These are phyloP conservation scores for Muricea muricata DNA, from an alignment of 92 coral and sea anemone species.

Conservation along the genomic window DNA sequence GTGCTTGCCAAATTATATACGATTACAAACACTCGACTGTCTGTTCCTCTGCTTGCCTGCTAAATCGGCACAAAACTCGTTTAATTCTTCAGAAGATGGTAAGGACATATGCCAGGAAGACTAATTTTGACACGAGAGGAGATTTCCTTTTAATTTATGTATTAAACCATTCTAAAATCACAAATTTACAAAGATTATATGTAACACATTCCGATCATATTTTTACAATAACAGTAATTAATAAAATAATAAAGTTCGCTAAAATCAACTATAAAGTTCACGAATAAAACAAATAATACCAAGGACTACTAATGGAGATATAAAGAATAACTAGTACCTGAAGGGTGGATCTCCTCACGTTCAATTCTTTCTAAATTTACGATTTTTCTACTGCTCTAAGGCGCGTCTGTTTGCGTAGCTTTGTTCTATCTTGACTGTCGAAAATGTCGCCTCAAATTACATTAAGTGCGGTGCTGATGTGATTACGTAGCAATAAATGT, in stretches of 20 bases:
- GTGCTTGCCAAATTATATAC: conserved; percentile 20
- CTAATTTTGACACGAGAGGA: background rate
- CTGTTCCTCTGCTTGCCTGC: background rate
- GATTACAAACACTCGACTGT: background rate
- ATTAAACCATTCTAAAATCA: conserved; percentile 7
- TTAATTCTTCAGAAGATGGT: background rate
- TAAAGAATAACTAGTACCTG: background rate
- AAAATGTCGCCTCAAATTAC: too few species aligned
- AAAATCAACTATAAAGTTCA: background rate
- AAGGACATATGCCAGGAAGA: conserved; percentile 5
- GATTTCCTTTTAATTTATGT: conserved; percentile 15
- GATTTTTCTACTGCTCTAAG: too few species aligned
- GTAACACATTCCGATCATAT: background rate
- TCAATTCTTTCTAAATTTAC: background rate
- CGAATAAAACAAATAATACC: background rate
- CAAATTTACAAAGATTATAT: background rate
- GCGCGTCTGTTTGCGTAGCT: too few species aligned
- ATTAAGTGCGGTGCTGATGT: too few species aligned
- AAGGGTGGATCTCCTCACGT: conserved; percentile 5
- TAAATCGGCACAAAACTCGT: background rate
- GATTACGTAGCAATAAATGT: too few species aligned
- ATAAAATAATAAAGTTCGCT: background rate
- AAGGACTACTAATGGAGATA: background rate
- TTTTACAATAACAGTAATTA: background rate
- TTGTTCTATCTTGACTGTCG: too few species aligned